phyloP scores from a whole-genome alignment of 2,797 vertebrate species.

The Amniataba percoides region DNA sequence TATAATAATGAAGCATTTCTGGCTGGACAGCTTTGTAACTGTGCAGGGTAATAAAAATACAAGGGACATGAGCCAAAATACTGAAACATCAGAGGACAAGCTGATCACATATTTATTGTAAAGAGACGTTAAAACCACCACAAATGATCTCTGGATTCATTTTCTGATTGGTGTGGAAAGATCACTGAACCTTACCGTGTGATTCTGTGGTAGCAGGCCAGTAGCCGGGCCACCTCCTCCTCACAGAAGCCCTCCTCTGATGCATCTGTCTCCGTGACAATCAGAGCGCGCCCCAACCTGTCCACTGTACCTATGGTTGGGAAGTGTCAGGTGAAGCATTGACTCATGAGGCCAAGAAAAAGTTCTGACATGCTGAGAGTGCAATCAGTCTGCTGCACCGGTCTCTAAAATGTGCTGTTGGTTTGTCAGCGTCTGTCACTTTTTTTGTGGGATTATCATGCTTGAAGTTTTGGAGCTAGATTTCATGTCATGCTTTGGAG shows the following conservation, averaged over 20 bases:
- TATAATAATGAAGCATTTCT: not conserved
- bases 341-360: not conserved
- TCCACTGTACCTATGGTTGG: conserved; percentile 83
- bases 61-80: conserved; percentile 2
- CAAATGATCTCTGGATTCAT: not conserved
- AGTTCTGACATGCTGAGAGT: not conserved
- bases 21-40: not conserved
- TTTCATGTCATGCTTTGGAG: not conserved
- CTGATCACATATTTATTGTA: too few species aligned
- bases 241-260: conserved; percentile 66
- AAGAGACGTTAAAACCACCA: conserved; percentile 2
- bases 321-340: not conserved
- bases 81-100: conserved; percentile 6
- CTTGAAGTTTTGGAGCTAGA: not conserved
- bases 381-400: not conserved
- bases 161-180: not conserved
- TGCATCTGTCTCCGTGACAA: conserved; percentile 69
- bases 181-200: conserved; percentile 75
- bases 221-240: conserved; percentile 74
- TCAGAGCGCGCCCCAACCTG: conserved; percentile 82
- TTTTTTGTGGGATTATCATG: not conserved
- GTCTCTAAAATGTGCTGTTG: not conserved
- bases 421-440: not conserved
- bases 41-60: not conserved
- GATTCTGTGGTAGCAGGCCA: conserved; percentile 84